Evolutionary conservation across 2,888 invertebrate genomes (phyloP).

Genomic region (Drosophila heteroneura): DNA sequence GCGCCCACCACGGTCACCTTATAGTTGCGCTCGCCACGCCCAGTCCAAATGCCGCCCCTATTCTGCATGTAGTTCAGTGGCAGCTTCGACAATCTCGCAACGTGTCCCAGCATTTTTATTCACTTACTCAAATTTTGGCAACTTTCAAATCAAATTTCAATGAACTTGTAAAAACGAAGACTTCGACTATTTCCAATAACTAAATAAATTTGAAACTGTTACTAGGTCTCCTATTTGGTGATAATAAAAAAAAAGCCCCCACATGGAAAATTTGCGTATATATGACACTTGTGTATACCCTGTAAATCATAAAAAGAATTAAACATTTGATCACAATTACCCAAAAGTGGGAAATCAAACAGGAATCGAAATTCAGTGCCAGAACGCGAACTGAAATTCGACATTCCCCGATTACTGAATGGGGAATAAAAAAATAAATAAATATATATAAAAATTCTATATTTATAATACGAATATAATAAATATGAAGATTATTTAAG

Average conservation of each 20-base stretch:
- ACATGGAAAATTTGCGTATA: neutral
- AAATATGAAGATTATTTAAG: neutral
- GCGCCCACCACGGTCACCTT: constrained; percentile 98
- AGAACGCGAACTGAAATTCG: neutral
- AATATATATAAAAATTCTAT: neutral
- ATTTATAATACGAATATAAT: neutral
- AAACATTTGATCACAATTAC: neutral
- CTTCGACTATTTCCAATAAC: neutral
- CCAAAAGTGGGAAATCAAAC: neutral
- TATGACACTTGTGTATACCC: neutral
- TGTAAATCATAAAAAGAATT: neutral
- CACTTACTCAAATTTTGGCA: constrained; percentile 10
- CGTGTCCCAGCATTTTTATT: constrained; percentile 11
- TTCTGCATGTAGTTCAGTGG: neutral
- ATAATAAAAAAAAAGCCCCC: neutral
- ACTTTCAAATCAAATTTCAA: neutral
- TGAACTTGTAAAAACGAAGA: neutral
- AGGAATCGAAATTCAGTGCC: neutral
- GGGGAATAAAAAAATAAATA: neutral
- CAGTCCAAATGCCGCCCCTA: neutral
- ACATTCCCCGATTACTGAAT: neutral
- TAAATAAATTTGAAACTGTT: neutral
- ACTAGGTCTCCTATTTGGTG: neutral
- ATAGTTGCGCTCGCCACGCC: constrained; percentile 28
- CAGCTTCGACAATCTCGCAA: neutral